Evolutionary conservation across 1,140 invertebrate species (phyloP), one percentile per base, ranked within the genome.

Genomic region (Macrocentrus cingulum): DNA sequence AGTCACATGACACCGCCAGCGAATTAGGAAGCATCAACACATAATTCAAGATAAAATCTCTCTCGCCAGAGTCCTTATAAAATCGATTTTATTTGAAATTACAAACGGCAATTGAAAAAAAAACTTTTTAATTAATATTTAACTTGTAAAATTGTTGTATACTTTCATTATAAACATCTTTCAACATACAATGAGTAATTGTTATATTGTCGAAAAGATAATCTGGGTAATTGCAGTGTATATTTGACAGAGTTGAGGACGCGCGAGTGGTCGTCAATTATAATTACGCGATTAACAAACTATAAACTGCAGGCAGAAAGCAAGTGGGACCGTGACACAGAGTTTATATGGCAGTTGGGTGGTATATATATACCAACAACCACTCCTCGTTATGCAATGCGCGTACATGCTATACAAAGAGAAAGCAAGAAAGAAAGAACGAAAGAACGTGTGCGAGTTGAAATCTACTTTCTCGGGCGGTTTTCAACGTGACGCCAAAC

Each of bases 341-440:
- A 63, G 59, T 46, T 46, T 55, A 44, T 55, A 22, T 22, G 2
- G 8, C 16, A 29, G 16, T 55, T 23, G 9, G 5, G n/a, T 32
- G 15, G 53, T 15, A 22, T 18, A 3, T 23, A 23, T 13, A 29
- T 41, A 46, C 49, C 42, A 34, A 15, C 22, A 18, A 11, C 29
- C 69, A 67, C 69, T 69, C 64, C 69, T 71, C 62, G 66, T 76
- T 74, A 70, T 65, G 66, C 67, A 77, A 77, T 67, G 48, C 13
- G 13, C 11, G 13, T 15, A 13, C 49, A 62, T 60, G 65, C n/a
- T n/a, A n/a, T 64, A 63, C 66, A 67, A 72, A 73, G 76, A 77
- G 75, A 78, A 76, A 77, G 75, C 71, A 73, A 69, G 68, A 76
- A 71, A 54, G 69, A 76, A 75, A 75, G 68, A 73, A 70, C 66